A percentile compares a stretch with the other conserved stretches of the same genome.
Evolutionary conservation across 2,888 invertebrate genomes (phyloP).

Genomic region (Slavum lentiscoides): DNA sequence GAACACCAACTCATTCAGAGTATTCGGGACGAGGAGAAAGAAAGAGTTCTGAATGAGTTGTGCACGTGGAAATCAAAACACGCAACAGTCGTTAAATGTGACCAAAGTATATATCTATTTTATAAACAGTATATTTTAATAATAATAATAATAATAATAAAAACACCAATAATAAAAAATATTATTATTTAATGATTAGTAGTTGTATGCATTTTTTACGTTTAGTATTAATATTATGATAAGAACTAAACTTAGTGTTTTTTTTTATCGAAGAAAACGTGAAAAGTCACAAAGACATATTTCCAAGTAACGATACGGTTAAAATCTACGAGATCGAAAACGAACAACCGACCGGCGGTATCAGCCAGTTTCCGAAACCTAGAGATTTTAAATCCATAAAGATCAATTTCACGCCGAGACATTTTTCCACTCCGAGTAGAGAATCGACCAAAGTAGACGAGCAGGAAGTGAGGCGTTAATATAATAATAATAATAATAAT

Average conservation of each 20-base stretch:
- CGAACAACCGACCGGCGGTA: too few relatives aligned
- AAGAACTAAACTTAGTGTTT: neutral
- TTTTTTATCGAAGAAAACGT: neutral
- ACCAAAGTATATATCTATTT: neutral
- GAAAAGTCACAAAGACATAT: slow-evolving; percentile 38
- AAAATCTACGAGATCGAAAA: slow-evolving; percentile 31
- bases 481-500: neutral
- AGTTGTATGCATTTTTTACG: neutral
- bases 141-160: neutral
- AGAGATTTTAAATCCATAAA: slow-evolving; percentile 67
- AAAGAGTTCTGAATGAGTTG: slow-evolving; percentile 51
- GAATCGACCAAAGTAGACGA: slow-evolving; percentile 74
- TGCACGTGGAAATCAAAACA: slow-evolving; percentile 29
- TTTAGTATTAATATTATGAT: neutral
- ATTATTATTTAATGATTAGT: neutral
- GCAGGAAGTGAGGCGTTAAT: slow-evolving; percentile 65
- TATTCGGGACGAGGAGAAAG: slow-evolving; percentile 62
- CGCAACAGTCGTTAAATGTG: neutral
- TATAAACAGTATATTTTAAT: neutral
- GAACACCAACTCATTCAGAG: slow-evolving; percentile 68
- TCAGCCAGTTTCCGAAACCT: slow-evolving; percentile 62
- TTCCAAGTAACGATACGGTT: slow-evolving; percentile 20
- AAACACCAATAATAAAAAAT: neutral
- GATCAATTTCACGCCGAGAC: slow-evolving; percentile 74
- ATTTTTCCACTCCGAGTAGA: slow-evolving; percentile 80